phyloP scores from a whole-genome alignment of 2,113 vertebrate genomes.

The Brachirus orientalis region DNA sequence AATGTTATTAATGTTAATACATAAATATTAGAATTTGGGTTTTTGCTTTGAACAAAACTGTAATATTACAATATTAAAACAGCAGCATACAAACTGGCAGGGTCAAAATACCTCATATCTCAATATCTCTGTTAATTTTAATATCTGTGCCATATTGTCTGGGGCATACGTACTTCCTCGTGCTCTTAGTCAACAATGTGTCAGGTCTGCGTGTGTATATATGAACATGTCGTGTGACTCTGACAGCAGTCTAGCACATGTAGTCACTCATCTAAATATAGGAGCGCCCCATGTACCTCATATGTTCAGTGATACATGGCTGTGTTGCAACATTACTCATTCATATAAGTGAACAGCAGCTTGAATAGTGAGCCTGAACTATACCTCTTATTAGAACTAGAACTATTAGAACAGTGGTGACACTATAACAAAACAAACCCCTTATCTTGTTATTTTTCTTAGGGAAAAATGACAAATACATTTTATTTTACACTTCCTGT shows the following conservation, averaged over 20 bases:
- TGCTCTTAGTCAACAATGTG: slow-evolving; percentile 64
- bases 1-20: too few species aligned
- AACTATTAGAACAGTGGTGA: too few species aligned
- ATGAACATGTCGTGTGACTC: slow-evolving; percentile 70
- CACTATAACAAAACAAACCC: too few species aligned
- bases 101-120: slow-evolving; percentile 8
- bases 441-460: too few species aligned
- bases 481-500: too few species aligned
- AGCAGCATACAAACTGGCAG: background rate
- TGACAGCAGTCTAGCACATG: slow-evolving; percentile 39
- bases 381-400: too few species aligned
- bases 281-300: slow-evolving; percentile 50
- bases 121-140: background rate
- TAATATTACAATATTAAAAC: too few species aligned
- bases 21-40: too few species aligned
- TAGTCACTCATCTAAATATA: slow-evolving; percentile 62
- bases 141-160: slow-evolving; percentile 15
- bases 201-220: slow-evolving; percentile 56
- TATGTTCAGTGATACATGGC: slow-evolving; percentile 50
- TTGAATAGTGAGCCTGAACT: too few species aligned
- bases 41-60: too few species aligned
- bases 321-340: background rate
- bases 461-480: too few species aligned
- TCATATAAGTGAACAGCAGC: too few species aligned
- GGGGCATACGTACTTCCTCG: slow-evolving; percentile 55